Percentiles rank a stretch among this genome's conserved stretches.
These are phyloP conservation scores for Dichetophora obliterata DNA, from an alignment of 2,888 invertebrate species.

Conservation along the genomic window DNA sequence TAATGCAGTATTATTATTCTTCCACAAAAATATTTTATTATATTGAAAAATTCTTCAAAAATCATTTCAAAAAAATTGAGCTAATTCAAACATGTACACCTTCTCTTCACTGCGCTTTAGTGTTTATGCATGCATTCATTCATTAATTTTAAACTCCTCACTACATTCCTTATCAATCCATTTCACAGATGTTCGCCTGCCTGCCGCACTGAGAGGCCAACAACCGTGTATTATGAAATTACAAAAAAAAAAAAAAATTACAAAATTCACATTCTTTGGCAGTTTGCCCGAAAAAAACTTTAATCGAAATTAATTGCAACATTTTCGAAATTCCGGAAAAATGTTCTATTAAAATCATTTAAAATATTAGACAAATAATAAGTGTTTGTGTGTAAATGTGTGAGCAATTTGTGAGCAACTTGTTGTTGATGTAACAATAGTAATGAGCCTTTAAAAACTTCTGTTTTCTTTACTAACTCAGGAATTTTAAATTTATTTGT, in stretches of 20 bases:
- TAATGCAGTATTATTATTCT: too few relatives aligned
- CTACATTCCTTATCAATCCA: too few relatives aligned
- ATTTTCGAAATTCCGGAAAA: constrained; percentile 55
- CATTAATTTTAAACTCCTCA: too few relatives aligned
- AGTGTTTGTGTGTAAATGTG: not conserved
- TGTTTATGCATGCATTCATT: too few relatives aligned
- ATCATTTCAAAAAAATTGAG: too few relatives aligned
- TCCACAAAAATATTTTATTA: too few relatives aligned
- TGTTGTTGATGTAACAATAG: not conserved
- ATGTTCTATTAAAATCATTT: not conserved
- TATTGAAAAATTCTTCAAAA: too few relatives aligned
- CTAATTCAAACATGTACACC: too few relatives aligned
- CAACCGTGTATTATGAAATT: constrained; percentile 32
- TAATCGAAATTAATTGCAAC: constrained; percentile 56
- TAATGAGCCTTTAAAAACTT: not conserved
- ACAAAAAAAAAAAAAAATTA: constrained; percentile 42
- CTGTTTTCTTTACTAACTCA: not conserved
- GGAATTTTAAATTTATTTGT: not conserved
- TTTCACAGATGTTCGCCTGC: not conserved
- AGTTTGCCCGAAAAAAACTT: constrained; percentile 45
- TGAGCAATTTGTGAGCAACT: not conserved
- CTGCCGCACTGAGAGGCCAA: constrained; percentile 25
- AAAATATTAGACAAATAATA: not conserved
- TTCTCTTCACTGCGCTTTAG: too few relatives aligned
- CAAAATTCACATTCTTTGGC: constrained; percentile 52